Evolutionary conservation across 2,113 vertebrate genomes (phyloP), one percentile per base, ranked within the genome.

Genomic region (Brienomyrus longianalis): DNA sequence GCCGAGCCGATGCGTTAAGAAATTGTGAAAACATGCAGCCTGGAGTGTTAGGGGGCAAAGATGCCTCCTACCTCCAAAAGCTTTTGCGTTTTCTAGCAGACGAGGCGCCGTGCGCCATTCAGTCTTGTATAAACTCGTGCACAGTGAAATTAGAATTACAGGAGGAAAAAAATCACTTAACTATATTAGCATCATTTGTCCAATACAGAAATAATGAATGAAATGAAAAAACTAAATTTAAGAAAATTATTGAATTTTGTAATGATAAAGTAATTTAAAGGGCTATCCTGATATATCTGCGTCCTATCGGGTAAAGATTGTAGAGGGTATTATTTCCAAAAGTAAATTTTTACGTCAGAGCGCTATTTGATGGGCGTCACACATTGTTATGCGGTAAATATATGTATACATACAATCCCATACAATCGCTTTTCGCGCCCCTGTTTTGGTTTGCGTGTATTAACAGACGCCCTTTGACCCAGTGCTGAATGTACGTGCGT

Each of bases 401-500:
- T 85, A 51, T 87, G 23, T 90, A 35, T 88, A 8, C 11, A n/a
- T n/a, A n/a, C n/a, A n/a, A n/a, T n/a, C 48, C 62, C 45, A 89
- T 54, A 86, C 88, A 66, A 3, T 31, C 85, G 50, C 47, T 62
- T 4, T 50, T 17, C 23, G 39, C 87, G 17, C 43, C 27, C 59
- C 17, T 23, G 66, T 27, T 45, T 39, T 51, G 17, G 59, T 23
- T 56, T 23, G 2, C 35, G 47, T 43, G 9, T 83, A 70, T 48
- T 39, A 66, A 66, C 88, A 23, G 39, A 52, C 48, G 43, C 54
- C 80, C 66, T 74, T 7, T 80, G 31, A 74, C 87, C 88, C 83
- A 86, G 5, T 48, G 27, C n/a, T 51, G 77, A 39, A 50, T 90
- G 89, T 91, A 10, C 92, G 66, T 91, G 90, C 90, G 15, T 88